Conservation (phyloP, 2,113 vertebrate species). For the Hemiscyllium ocellatum region DNA sequence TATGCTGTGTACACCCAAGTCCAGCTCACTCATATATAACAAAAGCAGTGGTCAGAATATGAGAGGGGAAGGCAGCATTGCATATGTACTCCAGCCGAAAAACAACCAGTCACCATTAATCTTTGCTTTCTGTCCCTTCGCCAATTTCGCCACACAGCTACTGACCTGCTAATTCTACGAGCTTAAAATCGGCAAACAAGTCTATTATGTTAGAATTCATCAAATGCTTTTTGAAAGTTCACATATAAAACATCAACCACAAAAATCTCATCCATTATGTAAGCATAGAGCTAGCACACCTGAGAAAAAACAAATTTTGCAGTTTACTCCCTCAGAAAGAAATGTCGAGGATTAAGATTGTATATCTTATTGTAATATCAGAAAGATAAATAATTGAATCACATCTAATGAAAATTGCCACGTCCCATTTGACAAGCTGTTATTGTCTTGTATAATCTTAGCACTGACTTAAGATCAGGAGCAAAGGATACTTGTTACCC, state of each 20-base stretch:
- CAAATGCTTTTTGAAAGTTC: background rate
- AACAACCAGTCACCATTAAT: background rate
- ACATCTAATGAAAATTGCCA: background rate
- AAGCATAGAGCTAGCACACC: background rate
- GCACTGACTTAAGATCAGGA: background rate
- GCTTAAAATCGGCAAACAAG: background rate
- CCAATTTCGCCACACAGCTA: background rate
- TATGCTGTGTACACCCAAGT: background rate
- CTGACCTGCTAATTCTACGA: background rate
- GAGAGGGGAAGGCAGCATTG: background rate
- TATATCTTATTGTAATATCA: background rate
- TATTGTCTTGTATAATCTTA: slow-evolving; percentile 3
- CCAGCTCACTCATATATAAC: background rate
- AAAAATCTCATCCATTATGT: background rate
- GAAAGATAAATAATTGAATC: background rate
- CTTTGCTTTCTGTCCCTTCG: background rate
- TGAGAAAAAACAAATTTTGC: background rate
- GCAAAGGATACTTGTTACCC: background rate
- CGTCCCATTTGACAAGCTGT: background rate
- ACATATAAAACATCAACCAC: background rate
- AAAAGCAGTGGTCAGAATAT: background rate
- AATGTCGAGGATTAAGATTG: background rate
- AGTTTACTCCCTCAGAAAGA: background rate
- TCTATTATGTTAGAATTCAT: background rate
- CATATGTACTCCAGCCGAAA: background rate